Base-by-base conservation (phyloP, 2,797 vertebrate species). In the Falco novaeseelandiae region DNA sequence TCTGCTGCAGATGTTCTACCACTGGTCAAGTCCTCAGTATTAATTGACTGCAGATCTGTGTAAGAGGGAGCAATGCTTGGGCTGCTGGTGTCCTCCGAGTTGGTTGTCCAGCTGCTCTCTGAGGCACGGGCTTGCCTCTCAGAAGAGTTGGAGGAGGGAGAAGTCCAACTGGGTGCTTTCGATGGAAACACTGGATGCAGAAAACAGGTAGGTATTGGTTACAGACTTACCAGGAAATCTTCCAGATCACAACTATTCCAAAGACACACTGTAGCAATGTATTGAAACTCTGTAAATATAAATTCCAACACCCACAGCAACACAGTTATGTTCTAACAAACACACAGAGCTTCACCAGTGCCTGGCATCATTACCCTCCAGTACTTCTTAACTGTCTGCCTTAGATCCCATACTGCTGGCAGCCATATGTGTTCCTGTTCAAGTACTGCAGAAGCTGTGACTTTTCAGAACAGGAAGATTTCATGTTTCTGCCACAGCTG, bases 61-160 rank as follows among this genome's bases (percentile, higher is more conserved):
- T 98, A 98, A 3, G 98, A 99, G 36, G 98, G 98, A 67, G 97
- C 98, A 61, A 98, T 90, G 92, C 98, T 99, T 52, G 98, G 97
- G 73, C 98, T 98, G 93, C 98, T 98, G 74, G 98, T 98, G 48
- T 98, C 98, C 86, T 98, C 98, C 0, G 98, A 99, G 85, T 98
- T 98, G 17, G 98, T 98, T 78, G 98, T 98, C 98, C 98, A 98
- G 95, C 98, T 99, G 97, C 98, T 98, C 85, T 99, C 98, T 0
- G 98, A 99, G 21, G 98, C 94, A 52, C 62, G 96, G 20, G 96
- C 96, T 52, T 92, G 96, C 89, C 97, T 98, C 94, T 98, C 98
- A 72, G 98, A 97, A 73, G 98, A 98, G 90, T 87, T 97, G 3
- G 98, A 98, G 86, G 98, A 98, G 67, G 97, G 97, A 20, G 96